Percentiles rank a stretch among this genome's conserved stretches.
Conservation (phyloP, 2,888 invertebrate species). For the Phoenoteleia sp. region DNA sequence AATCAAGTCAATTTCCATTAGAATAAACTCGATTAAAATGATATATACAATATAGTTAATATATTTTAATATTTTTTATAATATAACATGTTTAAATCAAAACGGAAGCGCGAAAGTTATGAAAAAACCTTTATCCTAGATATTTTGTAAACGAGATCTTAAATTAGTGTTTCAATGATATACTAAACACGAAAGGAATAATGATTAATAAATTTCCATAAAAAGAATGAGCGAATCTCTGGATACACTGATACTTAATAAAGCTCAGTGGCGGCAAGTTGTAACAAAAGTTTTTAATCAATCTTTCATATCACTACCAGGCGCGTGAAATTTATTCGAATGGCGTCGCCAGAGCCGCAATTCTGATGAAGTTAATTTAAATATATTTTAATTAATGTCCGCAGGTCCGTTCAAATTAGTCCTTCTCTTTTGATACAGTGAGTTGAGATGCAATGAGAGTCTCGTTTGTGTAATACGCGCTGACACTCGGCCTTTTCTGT, state of each 20-base stretch:
- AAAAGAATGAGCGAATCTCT: slow-evolving; percentile 34
- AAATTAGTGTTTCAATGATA: slow-evolving; percentile 49
- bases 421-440: slow-evolving; percentile 3
- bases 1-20: no score
- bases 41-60: no score
- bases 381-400: slow-evolving; percentile 70
- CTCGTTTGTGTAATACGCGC: neutral
- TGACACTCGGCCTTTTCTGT: neutral
- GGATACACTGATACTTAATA: slow-evolving; percentile 59
- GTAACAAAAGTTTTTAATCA: slow-evolving; percentile 67
- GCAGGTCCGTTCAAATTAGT: slow-evolving; percentile 27
- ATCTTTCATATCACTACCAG: slow-evolving; percentile 58
- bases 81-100: no score
- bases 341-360: slow-evolving; percentile 7
- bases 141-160: slow-evolving; percentile 6
- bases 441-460: neutral
- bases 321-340: slow-evolving; percentile 56
- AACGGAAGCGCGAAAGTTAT: no score
- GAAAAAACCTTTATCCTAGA: no score
- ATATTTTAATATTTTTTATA: no score
- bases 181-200: slow-evolving; percentile 38
- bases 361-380: slow-evolving; percentile 77
- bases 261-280: slow-evolving; percentile 27
- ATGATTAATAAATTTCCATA: slow-evolving; percentile 61
- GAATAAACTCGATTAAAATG: no score